phyloP scores from a whole-genome alignment of 2,797 vertebrate genomes.

The Periophthalmus magnuspinnatus region DNA sequence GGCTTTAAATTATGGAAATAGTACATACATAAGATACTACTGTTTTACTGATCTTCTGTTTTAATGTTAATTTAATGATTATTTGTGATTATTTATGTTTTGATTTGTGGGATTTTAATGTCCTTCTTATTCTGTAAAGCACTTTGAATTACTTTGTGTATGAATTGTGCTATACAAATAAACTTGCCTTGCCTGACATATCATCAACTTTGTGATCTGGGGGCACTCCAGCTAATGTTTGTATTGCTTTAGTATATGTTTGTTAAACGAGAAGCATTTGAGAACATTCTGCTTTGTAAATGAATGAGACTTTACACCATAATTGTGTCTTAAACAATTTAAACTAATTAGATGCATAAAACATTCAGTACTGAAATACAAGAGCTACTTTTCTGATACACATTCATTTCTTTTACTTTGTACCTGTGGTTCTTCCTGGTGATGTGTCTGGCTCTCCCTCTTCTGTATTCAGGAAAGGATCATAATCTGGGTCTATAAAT shows the following conservation, averaged over 20 bases:
- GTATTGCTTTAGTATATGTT: neutral
- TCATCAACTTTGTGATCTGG: neutral
- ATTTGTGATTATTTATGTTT: too few relatives aligned
- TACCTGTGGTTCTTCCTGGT: conserved; percentile 59
- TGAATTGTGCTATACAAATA: too few relatives aligned
- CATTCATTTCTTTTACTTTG: neutral
- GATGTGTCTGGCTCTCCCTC: conserved; percentile 75
- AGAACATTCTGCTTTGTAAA: neutral
- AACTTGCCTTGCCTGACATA: too few relatives aligned
- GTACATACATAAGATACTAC: too few relatives aligned
- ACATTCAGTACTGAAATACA: neutral
- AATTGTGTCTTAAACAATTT: neutral
- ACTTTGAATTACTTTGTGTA: too few relatives aligned
- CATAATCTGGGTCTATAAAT: conserved; percentile 64
- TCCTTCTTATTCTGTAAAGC: too few relatives aligned
- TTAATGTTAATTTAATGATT: too few relatives aligned
- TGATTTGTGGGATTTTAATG: too few relatives aligned
- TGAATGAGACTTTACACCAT: neutral
- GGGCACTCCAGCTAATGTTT: neutral
- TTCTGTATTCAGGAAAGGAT: conserved; percentile 64
- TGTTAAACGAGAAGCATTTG: neutral
- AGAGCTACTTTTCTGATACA: neutral
- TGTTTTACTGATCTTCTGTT: too few relatives aligned
- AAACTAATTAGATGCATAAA: too few relatives aligned
- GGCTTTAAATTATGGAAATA: neutral